phyloP scores from a whole-genome alignment of 1,140 invertebrate species.

The Tetramorium simillimum region DNA sequence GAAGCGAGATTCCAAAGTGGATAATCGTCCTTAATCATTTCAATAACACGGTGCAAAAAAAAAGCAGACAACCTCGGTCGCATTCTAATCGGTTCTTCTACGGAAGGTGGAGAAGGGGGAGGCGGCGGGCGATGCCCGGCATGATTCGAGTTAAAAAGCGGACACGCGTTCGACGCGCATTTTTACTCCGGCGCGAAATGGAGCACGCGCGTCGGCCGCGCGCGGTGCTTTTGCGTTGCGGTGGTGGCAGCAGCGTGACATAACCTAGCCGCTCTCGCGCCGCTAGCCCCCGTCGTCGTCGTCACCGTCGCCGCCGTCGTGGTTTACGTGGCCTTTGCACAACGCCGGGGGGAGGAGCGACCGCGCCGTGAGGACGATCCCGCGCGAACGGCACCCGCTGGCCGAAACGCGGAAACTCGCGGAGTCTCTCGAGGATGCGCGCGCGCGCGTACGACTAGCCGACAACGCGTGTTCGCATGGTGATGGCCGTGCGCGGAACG shows the following conservation, averaged over 20 bases:
- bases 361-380: not conserved
- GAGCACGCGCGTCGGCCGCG: not conserved
- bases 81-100: not conserved
- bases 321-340: conserved; percentile 17
- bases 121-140: not conserved
- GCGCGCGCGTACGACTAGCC: no score
- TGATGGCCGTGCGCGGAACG: conserved; percentile 7
- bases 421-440: not conserved
- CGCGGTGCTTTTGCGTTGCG: conserved; percentile 60
- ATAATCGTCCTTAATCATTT: not conserved
- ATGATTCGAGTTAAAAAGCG: not conserved
- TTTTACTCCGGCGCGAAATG: not conserved
- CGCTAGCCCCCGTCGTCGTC: not conserved
- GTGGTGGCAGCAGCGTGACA: conserved; percentile 69
- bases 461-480: not conserved
- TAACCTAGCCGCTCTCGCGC: conserved; percentile 57
- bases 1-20: not conserved
- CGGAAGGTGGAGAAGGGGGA: no score
- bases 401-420: not conserved
- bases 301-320: not conserved
- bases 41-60: not conserved
- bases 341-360: not conserved
- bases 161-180: not conserved
- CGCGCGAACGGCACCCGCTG: not conserved
- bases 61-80: not conserved